These are phyloP conservation scores for Frankliniella intonsa DNA, from an alignment of 2,888 invertebrate species.

Conservation along the genomic window DNA sequence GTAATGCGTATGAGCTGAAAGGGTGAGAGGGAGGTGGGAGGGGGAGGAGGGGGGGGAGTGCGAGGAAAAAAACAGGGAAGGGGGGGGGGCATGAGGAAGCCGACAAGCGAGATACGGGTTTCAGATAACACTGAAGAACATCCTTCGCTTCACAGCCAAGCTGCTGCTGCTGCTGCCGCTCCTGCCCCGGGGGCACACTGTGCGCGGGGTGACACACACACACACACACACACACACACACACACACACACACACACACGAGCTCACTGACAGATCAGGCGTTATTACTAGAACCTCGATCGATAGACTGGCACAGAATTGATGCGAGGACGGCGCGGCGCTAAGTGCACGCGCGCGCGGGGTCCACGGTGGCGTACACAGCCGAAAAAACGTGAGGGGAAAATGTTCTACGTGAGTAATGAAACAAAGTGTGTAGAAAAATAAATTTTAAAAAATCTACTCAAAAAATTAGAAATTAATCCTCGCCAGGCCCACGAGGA, in stretches of 20 bases:
- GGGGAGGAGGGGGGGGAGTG: neutral
- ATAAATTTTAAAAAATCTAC: too few relatives aligned
- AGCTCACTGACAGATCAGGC: neutral
- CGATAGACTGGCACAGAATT: too few relatives aligned
- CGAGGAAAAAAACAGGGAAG: neutral
- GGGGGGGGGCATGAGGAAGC: neutral
- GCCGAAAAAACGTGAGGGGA: too few relatives aligned
- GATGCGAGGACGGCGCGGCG: too few relatives aligned
- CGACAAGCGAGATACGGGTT: conserved; percentile 21
- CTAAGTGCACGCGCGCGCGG: too few relatives aligned
- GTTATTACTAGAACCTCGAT: neutral
- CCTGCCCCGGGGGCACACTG: neutral
- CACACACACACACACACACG: conserved; percentile 1
- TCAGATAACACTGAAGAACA: conserved; percentile 25
- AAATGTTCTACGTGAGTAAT: too few relatives aligned
- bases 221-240: neutral
- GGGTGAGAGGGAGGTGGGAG: neutral
- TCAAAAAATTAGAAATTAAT: too few relatives aligned
- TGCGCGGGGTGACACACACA: conserved; percentile 2
- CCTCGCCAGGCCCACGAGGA: too few relatives aligned
- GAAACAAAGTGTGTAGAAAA: too few relatives aligned
- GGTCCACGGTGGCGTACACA: too few relatives aligned
- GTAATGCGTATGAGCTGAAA: neutral
- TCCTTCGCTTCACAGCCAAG: conserved; percentile 13
- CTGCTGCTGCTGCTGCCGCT: neutral